These are phyloP conservation scores for Drosophila mojavensis DNA, from an alignment of 1,140 invertebrate genomes.

Conservation along the genomic window DNA sequence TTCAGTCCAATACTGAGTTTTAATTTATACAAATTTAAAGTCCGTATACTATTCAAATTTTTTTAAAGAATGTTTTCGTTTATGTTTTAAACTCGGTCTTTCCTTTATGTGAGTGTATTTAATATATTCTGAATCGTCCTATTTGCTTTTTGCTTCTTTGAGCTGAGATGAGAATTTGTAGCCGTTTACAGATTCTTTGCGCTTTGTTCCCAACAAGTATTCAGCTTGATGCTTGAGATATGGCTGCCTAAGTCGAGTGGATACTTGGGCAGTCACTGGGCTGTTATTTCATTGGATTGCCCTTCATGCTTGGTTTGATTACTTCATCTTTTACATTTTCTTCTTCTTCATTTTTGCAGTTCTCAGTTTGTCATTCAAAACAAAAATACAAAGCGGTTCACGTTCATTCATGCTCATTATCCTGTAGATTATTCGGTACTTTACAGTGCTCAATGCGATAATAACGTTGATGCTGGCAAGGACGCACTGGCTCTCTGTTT, in stretches of 20 bases:
- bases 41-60: too few relatives aligned
- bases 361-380: slow-evolving; percentile 38
- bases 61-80: too few relatives aligned
- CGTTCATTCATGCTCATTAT: slow-evolving; percentile 77
- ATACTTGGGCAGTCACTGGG: slow-evolving; percentile 48
- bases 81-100: too few relatives aligned
- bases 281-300: slow-evolving; percentile 42
- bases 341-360: background rate
- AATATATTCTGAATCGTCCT: background rate
- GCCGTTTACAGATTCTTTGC: slow-evolving; percentile 34
- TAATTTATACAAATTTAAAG: too few relatives aligned
- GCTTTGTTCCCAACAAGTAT: slow-evolving; percentile 42
- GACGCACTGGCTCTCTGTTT: slow-evolving; percentile 29
- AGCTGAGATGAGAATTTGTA: slow-evolving; percentile 20
- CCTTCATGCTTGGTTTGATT: slow-evolving; percentile 27
- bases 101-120: too few relatives aligned
- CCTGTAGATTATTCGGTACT: slow-evolving; percentile 79
- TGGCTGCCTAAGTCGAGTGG: slow-evolving; percentile 53
- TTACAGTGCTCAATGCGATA: slow-evolving; percentile 76
- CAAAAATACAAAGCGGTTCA: slow-evolving; percentile 54
- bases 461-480: slow-evolving; percentile 70
- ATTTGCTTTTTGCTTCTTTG: background rate
- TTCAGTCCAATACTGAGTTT: too few relatives aligned
- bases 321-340: background rate
- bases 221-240: slow-evolving; percentile 53